Conservation (phyloP, 2,888 invertebrate species). For the Drosophila anceps region DNA sequence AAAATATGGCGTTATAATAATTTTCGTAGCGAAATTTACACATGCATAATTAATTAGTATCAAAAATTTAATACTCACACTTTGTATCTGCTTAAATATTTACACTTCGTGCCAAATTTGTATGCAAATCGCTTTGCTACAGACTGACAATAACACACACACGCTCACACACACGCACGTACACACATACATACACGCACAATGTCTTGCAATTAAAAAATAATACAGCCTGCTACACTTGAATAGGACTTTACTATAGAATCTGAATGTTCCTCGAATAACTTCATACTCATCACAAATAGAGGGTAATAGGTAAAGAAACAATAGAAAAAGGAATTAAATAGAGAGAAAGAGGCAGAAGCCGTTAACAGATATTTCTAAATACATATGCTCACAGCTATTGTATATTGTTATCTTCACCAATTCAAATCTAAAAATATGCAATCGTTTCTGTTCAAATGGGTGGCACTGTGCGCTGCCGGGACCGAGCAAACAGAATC, state of each 20-base stretch:
- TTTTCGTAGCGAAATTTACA: conserved; percentile 83
- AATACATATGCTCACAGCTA: background rate
- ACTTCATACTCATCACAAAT: background rate
- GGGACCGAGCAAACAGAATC: conserved; percentile 65
- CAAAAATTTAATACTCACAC: conserved; percentile 85
- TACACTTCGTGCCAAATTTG: conserved; percentile 84
- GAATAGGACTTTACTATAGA: conserved; percentile 7
- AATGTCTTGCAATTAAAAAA: conserved; percentile 78
- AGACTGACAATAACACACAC: conserved; percentile 71
- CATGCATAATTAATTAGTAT: conserved; percentile 85
- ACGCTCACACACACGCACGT: conserved; percentile 16
- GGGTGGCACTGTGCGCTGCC: conserved; percentile 37
- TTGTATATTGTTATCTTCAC: background rate
- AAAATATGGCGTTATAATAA: conserved; percentile 79
- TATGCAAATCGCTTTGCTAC: conserved; percentile 84
- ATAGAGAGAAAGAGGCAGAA: too few relatives aligned
- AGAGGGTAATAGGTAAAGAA: background rate
- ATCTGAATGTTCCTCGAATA: background rate
- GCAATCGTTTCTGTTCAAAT: conserved; percentile 22
- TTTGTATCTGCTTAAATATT: conserved; percentile 84
- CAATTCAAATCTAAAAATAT: background rate
- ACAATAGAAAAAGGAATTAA: too few relatives aligned
- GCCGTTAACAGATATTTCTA: background rate
- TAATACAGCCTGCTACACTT: conserved; percentile 46
- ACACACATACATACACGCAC: conserved; percentile 52